Base-by-base conservation (phyloP, 1,140 invertebrate species). In the Drosophila eugracilis region DNA sequence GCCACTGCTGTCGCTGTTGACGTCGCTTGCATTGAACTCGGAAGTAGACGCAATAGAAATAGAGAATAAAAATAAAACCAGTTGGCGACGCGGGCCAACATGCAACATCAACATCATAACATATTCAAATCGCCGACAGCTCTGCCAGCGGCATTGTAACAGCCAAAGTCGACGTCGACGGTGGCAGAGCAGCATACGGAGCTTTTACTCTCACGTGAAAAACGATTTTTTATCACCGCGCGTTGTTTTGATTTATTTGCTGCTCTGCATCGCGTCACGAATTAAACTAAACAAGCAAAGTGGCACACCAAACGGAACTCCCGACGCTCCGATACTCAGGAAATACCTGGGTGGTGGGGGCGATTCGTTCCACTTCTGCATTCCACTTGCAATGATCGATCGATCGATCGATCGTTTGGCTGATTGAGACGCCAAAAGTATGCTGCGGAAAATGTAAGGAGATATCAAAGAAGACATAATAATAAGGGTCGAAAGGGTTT, bases 131-230 rank as follows among this genome's bases (percentile, higher is more conserved):
- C 81, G 81, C 65, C 48, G 78, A 52, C 63, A 41, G 24, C 42
- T 14, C 17, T 53, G 45, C 52, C 52, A 14, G 52, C 52, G 45
- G 32, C 49, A 30, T 36, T 41, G 34, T 66, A 71, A 28, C 49
- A 44, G 10, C 73, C 30, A 32, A 9, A 12, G 39, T 12, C 45
- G 24, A 14, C 70, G 26, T 28, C 65, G 34, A 19, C 47, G 42
- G 48, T 36, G 45, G 58, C 30, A 48, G 50, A 54, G 21, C 22
- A 30, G 22, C 6, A 54, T 21, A 17, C 44, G 22, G 9, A 65
- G 81, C 81, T 85, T 85, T 85, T 85, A 85, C 81, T 85, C 81
- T 85, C 81, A 85, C 81, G 77, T 85, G 81, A 74, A 85, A 85
- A 85, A 77, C 63, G 63, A 69, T 47, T 42, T 73, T 73, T 73